Evolutionary conservation across 64 coral and sea anemone genomes (phyloP), one percentile per base, ranked within the genome.

Genomic region (Dendrophyllia cribrosa): DNA sequence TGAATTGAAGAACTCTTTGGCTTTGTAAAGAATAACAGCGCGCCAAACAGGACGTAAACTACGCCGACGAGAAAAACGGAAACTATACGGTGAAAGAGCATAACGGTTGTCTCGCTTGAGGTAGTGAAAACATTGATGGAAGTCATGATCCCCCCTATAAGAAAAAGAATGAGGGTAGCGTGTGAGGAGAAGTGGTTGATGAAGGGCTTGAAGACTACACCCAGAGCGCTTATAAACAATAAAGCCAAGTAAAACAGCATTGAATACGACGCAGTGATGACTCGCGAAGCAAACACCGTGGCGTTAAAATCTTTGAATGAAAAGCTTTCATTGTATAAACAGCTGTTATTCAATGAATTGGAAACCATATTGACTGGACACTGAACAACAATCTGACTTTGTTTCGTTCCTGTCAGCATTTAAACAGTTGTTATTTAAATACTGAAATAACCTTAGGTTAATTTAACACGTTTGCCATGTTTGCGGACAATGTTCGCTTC

Each of bases 221-320:
- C 43, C 3, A 86, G 65, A 6, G 43, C 83, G 14, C 44, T 86
- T 11, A 86, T 26, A 1, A 51, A 12, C 3, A 87, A n/a, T 1
- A 73, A 46, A 47, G n/a, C 5, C 13, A 87, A 9, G 21, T 87
- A 87, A 59, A 70, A 87, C 15, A 71, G 20, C 5, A 69, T 7
- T 16, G 85, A 70, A 34, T 71, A 74, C 5, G 85, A 87, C 66
- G 70, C 46, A 17, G 85, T 87, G 23, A 87, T 87, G 5, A 87
- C 85, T 53, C 72, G 50, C 17, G 66, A 58, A 59, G 85, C 85
- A 10, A 87, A 73, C 16, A 14, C 48, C 25, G 85, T 82, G 34
- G 59, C 59, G 59, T 82, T 65, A 0, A 61, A 62, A 59, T 81
- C 56, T 14, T 81, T 56, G 53, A 56, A 0, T 22, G 23, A 24